phyloP scores from a whole-genome alignment of 2,113 vertebrate species.

The Benitochromis conjunctus region DNA sequence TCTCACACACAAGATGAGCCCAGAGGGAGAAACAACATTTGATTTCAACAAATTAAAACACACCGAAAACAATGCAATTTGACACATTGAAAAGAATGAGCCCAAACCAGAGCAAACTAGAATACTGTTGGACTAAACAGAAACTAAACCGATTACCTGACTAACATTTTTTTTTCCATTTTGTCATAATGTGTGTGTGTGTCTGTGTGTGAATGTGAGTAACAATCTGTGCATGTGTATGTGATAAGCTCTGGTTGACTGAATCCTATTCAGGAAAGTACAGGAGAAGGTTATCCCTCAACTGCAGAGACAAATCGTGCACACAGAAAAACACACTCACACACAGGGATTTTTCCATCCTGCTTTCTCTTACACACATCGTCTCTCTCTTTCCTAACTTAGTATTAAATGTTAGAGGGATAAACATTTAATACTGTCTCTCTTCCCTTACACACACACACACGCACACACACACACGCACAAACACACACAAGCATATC shows the following conservation, averaged over 20 bases:
- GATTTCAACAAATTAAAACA: not conserved
- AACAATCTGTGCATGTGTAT: not conserved
- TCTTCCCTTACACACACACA: not conserved
- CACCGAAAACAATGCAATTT: not conserved
- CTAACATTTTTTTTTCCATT: not conserved
- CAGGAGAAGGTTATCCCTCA: slow-evolving; percentile 34
- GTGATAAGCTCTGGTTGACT: slow-evolving; percentile 10
- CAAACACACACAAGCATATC: not conserved
- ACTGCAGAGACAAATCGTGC: slow-evolving; percentile 14
- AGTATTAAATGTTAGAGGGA: not conserved
- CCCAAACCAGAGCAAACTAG: not conserved
- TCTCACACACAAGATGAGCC: not conserved
- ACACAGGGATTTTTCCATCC: not conserved
- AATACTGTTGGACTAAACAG: not conserved
- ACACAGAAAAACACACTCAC: not conserved
- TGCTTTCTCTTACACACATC: not conserved
- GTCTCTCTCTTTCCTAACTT: not conserved
- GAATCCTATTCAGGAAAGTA: slow-evolving; percentile 23
- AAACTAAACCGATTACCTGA: not conserved
- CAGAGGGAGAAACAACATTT: not conserved
- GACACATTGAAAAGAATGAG: not conserved
- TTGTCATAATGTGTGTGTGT: not conserved
- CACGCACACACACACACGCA: not conserved
- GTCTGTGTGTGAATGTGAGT: not conserved
- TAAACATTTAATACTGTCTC: not conserved